Evolutionary conservation across 2,113 vertebrate species (phyloP), one percentile per base, ranked within the genome.

Genomic region (Thymallus thymallus): DNA sequence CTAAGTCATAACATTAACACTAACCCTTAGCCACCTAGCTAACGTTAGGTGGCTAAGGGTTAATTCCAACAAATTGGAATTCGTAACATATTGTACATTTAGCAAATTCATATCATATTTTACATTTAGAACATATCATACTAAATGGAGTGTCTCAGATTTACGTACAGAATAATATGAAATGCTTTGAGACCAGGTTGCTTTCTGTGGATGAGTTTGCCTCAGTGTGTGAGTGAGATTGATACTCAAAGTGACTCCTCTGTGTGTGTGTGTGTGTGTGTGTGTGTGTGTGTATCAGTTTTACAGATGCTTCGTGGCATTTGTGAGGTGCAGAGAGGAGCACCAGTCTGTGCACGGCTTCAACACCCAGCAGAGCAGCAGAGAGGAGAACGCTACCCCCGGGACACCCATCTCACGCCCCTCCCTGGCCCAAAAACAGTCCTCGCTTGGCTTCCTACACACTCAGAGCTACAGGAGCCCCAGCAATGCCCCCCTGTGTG

Each of bases 241-340:
- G 10, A 55, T 55, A 55, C 51, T 20, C 16, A 55, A 5, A 20
- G 51, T 55, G 51, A 22, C 60, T 3, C 0, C 6, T 35, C 6
- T 35, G 9, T 41, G 35, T 41, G 32, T 68, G 41, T 70, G 14
- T 26, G 1, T 58, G 24, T 9, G 5, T 46, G 20, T 48, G 10
- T 29, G 29, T 29, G 29, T 35, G 26, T 69, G 24, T 32, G 6
- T 61, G 18, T 70, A 12, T 61, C 80, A 93, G 91, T 89, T 94
- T 81, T 89, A 83, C 35, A 83, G 78, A 69, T 89, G 73, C 77
- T 89, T 93, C 63, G 48, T 90, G 24, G 81, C 89, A 29, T 87
- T 93, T 6, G 0, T 93, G 20, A 92, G 80, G 73, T 92, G 91
- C 77, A 76, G 76, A 24, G 32, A 4, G 1, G 87, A 86, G 2